Evolutionary conservation across 2,797 vertebrate genomes (phyloP).

Genomic region (Pangasius larnaudii): DNA sequence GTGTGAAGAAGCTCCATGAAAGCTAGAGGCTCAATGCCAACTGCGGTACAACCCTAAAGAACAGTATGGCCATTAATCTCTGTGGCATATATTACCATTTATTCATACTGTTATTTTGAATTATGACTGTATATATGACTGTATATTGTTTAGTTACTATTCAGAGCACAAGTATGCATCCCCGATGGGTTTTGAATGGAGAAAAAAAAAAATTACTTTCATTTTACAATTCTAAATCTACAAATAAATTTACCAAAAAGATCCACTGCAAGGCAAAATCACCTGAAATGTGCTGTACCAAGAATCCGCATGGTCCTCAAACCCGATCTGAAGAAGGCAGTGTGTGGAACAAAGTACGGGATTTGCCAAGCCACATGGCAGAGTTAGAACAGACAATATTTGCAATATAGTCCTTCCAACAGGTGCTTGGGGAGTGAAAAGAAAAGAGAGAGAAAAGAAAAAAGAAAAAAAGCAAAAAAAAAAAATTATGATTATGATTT

Average conservation of each 20-base stretch:
- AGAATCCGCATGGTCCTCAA: background rate
- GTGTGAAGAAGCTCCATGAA: constrained; percentile 13
- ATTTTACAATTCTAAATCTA: background rate
- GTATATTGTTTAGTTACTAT: background rate
- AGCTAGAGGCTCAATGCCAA: constrained; percentile 15
- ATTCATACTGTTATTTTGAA: background rate
- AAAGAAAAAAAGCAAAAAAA: no score
- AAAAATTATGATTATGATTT: background rate
- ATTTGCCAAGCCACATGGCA: background rate
- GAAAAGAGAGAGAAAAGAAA: no score
- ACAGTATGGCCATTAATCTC: background rate
- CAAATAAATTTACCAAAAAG: background rate
- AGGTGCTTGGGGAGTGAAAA: background rate
- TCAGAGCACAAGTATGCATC: background rate
- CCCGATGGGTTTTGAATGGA: background rate
- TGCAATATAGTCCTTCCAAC: background rate
- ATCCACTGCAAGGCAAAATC: background rate
- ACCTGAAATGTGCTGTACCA: background rate
- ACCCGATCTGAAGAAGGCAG: background rate
- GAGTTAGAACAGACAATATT: background rate
- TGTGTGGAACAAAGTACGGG: background rate
- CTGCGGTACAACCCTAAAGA: background rate
- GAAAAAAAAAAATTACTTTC: background rate
- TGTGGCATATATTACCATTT: background rate
- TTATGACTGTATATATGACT: background rate